These are phyloP conservation scores for Chalcosyrphus nemorum DNA, from an alignment of 2,888 invertebrate genomes.

Conservation along the genomic window DNA sequence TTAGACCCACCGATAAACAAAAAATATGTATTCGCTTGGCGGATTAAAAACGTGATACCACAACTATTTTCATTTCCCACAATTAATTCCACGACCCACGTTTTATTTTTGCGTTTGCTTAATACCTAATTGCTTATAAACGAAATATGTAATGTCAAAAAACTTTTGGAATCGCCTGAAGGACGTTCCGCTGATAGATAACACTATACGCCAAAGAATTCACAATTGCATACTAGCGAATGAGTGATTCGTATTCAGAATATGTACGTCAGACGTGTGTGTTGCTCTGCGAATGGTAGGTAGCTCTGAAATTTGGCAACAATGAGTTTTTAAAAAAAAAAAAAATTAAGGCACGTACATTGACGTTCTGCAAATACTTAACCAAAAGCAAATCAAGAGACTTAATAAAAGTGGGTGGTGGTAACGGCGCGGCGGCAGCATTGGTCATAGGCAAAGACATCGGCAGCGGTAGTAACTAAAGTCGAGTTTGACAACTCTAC, in stretches of 20 bases:
- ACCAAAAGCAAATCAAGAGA: slow-evolving; percentile 19
- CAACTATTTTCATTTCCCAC: slow-evolving; percentile 27
- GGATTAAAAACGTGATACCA: slow-evolving; percentile 46
- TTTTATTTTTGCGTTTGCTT: slow-evolving; percentile 32
- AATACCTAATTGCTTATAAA: slow-evolving; percentile 1
- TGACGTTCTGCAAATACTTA: slow-evolving; percentile 33
- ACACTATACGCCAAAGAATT: slow-evolving; percentile 40
- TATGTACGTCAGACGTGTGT: slow-evolving; percentile 15
- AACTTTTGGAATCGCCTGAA: slow-evolving; percentile 49
- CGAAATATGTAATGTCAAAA: slow-evolving; percentile 44
- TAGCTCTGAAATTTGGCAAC: slow-evolving; percentile 62
- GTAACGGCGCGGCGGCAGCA: neutral
- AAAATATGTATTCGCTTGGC: neutral
- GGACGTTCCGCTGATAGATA: slow-evolving; percentile 52
- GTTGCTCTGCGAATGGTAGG: slow-evolving; percentile 26
- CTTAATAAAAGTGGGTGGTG: slow-evolving; percentile 3
- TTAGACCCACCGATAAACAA: neutral
- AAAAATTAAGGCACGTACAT: slow-evolving; percentile 42
- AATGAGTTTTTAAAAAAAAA: slow-evolving; percentile 37
- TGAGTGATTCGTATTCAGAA: slow-evolving; percentile 57
- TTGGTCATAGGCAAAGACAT: neutral
- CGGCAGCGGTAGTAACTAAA: slow-evolving; percentile 19
- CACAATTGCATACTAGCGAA: slow-evolving; percentile 14
- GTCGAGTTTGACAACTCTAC: slow-evolving; percentile 51
- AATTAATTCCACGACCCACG: slow-evolving; percentile 43